These are phyloP conservation scores for Monodelphis domestica DNA, from an alignment of 2,797 vertebrate species.

Conservation along the genomic window DNA sequence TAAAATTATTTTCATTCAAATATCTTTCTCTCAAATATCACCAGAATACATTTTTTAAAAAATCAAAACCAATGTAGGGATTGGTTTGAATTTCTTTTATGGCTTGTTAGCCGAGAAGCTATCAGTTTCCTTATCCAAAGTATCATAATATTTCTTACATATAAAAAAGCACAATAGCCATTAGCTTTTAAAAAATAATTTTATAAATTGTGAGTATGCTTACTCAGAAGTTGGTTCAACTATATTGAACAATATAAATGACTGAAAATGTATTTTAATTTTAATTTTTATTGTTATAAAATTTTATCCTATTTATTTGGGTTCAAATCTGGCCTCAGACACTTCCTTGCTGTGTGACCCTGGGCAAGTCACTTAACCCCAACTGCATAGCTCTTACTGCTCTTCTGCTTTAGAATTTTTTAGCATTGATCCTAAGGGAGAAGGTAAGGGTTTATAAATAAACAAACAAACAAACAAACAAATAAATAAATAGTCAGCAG, in stretches of 20 bases:
- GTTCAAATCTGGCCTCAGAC: neutral
- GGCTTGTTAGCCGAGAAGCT: neutral
- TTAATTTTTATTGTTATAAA: constrained; percentile 49
- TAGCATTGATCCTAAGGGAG: too few species aligned
- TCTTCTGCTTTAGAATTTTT: too few species aligned
- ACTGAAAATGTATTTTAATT: constrained; percentile 8
- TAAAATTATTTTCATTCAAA: constrained; percentile 38
- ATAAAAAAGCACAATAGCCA: neutral
- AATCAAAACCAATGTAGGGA: constrained; percentile 21
- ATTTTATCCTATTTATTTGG: too few species aligned
- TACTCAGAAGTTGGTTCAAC: neutral
- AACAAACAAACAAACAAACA: too few species aligned
- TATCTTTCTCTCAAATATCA: neutral
- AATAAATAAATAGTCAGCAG: neutral
- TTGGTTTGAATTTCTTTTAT: neutral
- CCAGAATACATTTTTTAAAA: too few species aligned
- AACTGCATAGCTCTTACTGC: too few species aligned
- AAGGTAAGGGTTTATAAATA: too few species aligned
- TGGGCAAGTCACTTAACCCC: too few species aligned
- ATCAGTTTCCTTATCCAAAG: constrained; percentile 6
- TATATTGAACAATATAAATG: neutral
- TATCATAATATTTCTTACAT: neutral
- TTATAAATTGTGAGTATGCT: neutral
- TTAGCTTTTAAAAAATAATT: neutral
- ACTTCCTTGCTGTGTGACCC: neutral